Conservation (phyloP, 2,113 vertebrate species). For the Rhinoderma darwinii region DNA sequence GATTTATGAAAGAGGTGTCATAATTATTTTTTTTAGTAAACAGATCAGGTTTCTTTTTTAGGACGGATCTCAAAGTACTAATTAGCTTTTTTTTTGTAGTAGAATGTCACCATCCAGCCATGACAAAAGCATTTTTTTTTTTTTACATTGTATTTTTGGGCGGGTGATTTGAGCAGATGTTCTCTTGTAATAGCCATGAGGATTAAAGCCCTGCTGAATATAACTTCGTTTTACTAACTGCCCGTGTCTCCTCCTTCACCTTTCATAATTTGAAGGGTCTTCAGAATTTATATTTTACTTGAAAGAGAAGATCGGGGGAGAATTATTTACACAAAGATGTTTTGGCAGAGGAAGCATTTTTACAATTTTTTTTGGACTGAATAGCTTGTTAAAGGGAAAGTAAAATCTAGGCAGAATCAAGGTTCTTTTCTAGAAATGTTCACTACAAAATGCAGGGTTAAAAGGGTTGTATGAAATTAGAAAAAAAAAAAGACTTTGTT, state of each 20-base stretch:
- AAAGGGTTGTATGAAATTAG: too few relatives aligned
- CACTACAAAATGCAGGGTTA: too few relatives aligned
- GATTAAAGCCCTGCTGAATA: constrained; percentile 80
- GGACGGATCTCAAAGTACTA: constrained; percentile 85
- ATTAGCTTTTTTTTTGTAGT: constrained; percentile 88
- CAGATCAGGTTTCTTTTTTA: constrained; percentile 85
- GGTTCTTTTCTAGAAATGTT: background rate
- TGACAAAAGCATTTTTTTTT: constrained; percentile 83
- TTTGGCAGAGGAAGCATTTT: background rate
- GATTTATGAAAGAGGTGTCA: constrained; percentile 90
- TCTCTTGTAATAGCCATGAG: constrained; percentile 78
- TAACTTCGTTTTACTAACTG: constrained; percentile 83
- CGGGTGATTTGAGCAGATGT: constrained; percentile 88
- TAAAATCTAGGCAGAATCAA: background rate
- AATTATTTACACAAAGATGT: background rate
- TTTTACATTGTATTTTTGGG: constrained; percentile 79
- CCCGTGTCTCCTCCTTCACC: constrained; percentile 73
- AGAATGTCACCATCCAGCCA: constrained; percentile 78
- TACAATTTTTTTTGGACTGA: background rate
- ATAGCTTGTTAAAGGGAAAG: background rate
- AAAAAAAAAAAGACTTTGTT: too few relatives aligned
- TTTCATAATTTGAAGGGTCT: constrained; percentile 65
- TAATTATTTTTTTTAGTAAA: constrained; percentile 83
- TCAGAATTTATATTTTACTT: constrained; percentile 29
- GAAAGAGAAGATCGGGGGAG: background rate